Evolutionary conservation across 2,888 invertebrate genomes (phyloP), one percentile per base, ranked within the genome.

Genomic region (Trichogramma evanescens): DNA sequence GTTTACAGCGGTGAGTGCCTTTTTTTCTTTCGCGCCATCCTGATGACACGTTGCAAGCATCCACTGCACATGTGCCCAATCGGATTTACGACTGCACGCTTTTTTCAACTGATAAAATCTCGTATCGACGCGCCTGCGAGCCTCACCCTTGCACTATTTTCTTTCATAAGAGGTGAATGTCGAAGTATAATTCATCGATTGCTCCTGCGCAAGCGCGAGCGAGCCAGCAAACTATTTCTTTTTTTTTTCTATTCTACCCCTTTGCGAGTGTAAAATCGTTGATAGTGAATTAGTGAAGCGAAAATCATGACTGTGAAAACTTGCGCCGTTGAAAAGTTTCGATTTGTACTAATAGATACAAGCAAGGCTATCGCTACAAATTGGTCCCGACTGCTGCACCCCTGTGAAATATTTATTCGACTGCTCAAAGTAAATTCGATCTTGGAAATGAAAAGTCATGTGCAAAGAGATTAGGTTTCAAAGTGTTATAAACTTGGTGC

Each of bases 61-160:
- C 51, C 4, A 4, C 42, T 10, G 50, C 54, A 44, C 52, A n/a
- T 40, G 57, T 42, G 56, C 53, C 40, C 54, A 55, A 55, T 56
- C 53, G 51, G 62, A 64, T 64, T 64, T 62, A 64, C 60, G 62
- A 60, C 42, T 50, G 26, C 26, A 26, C 26, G 26, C 52, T 56
- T 52, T 54, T 61, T 58, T 62, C 62, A n/a, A 53, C 64, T 58
- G 59, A 62, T 64, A 60, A 64, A 62, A 58, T 58, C 56, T 50
- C 56, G 26, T 26, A 58, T 59, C 58, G 64, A 62, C 50, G 26
- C 56, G 53, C 55, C 43, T 45, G 42, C 26, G 26, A 26, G 26
- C 26, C 26, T 26, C 26, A 26, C 26, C 26, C 26, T 26, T 26
- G 26, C 26, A 26, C 26, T 26, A 26, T 26, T 26, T 26, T 26